Conservation (phyloP, 2,113 vertebrate species). For the Pollachius pollachius region DNA sequence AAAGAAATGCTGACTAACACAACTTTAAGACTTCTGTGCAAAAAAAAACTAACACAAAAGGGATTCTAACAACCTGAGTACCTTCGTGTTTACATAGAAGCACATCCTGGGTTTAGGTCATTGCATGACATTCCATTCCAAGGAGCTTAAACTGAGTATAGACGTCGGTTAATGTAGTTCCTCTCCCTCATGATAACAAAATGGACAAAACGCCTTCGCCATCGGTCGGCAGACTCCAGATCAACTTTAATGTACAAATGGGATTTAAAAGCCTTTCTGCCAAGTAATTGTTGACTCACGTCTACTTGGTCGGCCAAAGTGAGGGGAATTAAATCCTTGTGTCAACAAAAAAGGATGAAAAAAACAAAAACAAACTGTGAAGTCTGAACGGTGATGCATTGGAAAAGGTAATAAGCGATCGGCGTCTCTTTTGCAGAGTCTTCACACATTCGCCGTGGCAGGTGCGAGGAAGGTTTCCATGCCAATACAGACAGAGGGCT, state of each 20-base stretch:
- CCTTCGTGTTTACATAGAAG: constrained; percentile 59
- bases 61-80: constrained; percentile 67
- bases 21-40: constrained; percentile 42
- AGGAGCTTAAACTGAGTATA: constrained; percentile 22
- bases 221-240: constrained; percentile 14
- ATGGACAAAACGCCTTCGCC: background rate
- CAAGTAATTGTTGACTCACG: no score
- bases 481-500: constrained; percentile 24
- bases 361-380: no score
- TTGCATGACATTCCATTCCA: constrained; percentile 28
- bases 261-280: constrained; percentile 21
- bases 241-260: constrained; percentile 17
- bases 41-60: constrained; percentile 49
- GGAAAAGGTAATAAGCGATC: no score
- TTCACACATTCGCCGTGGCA: constrained; percentile 55
- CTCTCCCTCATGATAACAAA: background rate
- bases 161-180: background rate
- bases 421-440: background rate
- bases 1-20: constrained; percentile 35
- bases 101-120: constrained; percentile 30
- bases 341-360: no score
- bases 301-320: no score
- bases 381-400: no score
- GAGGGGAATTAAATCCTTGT: no score
- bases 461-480: constrained; percentile 28